Conservation (phyloP, 2,888 invertebrate genomes). For the Kryphioiulus occultus region DNA sequence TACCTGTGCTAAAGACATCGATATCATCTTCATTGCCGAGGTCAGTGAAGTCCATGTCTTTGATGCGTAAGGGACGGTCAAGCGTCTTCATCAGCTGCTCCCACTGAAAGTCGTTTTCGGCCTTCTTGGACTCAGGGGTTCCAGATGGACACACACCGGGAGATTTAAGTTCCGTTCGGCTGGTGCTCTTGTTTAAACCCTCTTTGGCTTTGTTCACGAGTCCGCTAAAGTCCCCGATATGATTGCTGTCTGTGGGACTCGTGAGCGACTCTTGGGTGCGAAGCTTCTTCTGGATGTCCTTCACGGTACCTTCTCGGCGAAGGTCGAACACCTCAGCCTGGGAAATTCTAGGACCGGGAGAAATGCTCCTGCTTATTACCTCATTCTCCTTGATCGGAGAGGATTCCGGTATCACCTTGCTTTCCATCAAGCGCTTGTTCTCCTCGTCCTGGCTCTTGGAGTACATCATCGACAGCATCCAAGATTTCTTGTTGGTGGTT, state of each 20-base stretch:
- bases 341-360: conserved; percentile 37
- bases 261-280: conserved; percentile 71
- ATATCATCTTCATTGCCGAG: conserved; percentile 87
- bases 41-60: conserved; percentile 97
- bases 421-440: background rate
- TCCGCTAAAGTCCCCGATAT: conserved; percentile 85
- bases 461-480: conserved; percentile 62
- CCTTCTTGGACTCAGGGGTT: conserved; percentile 75
- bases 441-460: conserved; percentile 58
- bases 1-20: conserved; percentile 74
- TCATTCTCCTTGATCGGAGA: conserved; percentile 1
- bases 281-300: conserved; percentile 85
- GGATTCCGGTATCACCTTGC: background rate
- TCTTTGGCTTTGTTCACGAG: conserved; percentile 93
- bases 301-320: conserved; percentile 84
- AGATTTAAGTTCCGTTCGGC: conserved; percentile 71
- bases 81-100: conserved; percentile 84
- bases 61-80: conserved; percentile 77
- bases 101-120: conserved; percentile 95
- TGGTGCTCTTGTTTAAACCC: conserved; percentile 85
- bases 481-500: conserved; percentile 60
- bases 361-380: background rate
- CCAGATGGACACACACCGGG: conserved; percentile 54
- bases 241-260: conserved; percentile 51
- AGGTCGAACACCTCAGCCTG: conserved; percentile 63